phyloP scores from a whole-genome alignment of 2,113 vertebrate species.

The Python bivittatus region DNA sequence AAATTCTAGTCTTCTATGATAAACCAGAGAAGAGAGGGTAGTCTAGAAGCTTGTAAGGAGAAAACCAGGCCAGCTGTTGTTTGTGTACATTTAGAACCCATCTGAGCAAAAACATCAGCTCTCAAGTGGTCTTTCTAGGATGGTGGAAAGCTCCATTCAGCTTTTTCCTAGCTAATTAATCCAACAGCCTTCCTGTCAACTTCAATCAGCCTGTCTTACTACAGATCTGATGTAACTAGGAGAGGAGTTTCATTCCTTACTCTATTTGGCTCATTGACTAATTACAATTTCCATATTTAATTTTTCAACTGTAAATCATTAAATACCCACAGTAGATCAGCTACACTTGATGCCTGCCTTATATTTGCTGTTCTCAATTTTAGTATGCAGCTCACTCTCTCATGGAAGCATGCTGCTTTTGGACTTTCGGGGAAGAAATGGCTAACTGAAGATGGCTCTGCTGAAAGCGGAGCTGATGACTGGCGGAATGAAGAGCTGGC shows the following conservation, averaged over 20 bases:
- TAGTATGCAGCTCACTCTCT: constrained; percentile 49
- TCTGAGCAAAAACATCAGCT: neutral
- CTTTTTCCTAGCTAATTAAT: neutral
- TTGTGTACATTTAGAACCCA: too few relatives aligned
- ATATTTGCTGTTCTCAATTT: constrained; percentile 59
- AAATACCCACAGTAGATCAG: constrained; percentile 45
- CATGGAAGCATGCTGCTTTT: constrained; percentile 37
- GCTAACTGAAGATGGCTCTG: too few relatives aligned
- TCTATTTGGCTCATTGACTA: constrained; percentile 11
- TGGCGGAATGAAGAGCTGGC: too few relatives aligned
- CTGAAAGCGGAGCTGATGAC: too few relatives aligned
- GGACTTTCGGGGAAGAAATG: too few relatives aligned
- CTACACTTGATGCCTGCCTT: constrained; percentile 36
- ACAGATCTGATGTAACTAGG: neutral
- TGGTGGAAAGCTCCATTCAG: neutral
- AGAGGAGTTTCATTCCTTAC: neutral
- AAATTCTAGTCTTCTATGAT: neutral
- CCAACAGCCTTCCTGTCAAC: neutral
- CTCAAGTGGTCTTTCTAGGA: neutral
- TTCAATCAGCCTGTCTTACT: neutral
- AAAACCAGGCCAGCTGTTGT: neutral
- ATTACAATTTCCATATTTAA: constrained; percentile 45
- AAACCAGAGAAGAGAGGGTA: neutral
- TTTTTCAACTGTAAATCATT: constrained; percentile 45
- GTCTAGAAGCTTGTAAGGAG: neutral